A percentile compares a stretch with the other conserved stretches of the same genome.
phyloP scores from a whole-genome alignment of 1,140 invertebrate genomes.

The Zophobas atratus region DNA sequence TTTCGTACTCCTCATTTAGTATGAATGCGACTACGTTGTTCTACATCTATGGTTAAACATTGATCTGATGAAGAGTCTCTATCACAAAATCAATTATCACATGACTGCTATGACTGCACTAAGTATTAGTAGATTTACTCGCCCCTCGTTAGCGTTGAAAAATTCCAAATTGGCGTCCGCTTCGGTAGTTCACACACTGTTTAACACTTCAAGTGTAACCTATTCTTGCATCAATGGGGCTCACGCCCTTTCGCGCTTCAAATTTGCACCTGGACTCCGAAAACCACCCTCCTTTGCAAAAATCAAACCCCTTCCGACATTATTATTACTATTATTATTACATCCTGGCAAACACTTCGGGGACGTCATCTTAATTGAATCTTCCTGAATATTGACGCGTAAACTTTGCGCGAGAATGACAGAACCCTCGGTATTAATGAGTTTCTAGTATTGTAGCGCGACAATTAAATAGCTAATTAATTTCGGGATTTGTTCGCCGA shows the following conservation, averaged over 20 bases:
- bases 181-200: conserved; percentile 61
- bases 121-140: conserved; percentile 65
- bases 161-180: conserved; percentile 59
- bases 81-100: conserved; percentile 57
- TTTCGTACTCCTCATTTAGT: conserved; percentile 43
- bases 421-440: conserved; percentile 41
- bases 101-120: conserved; percentile 64
- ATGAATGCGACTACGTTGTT: conserved; percentile 50
- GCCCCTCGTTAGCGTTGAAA: conserved; percentile 63
- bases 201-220: conserved; percentile 57
- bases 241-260: not conserved
- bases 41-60: conserved; percentile 63
- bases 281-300: not conserved
- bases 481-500: conserved; percentile 53
- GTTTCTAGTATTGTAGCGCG: conserved; percentile 42
- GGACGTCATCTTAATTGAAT: not conserved
- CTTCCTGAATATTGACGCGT: conserved; percentile 7
- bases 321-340: not conserved
- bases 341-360: too few relatives aligned
- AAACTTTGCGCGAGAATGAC: conserved; percentile 14
- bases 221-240: conserved; percentile 32
- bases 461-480: conserved; percentile 58
- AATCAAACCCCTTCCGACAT: not conserved
- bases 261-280: conserved; percentile 43
- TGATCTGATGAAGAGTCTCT: conserved; percentile 46